phyloP scores from a whole-genome alignment of 1,140 invertebrate genomes.

The Anastrepha ludens region DNA sequence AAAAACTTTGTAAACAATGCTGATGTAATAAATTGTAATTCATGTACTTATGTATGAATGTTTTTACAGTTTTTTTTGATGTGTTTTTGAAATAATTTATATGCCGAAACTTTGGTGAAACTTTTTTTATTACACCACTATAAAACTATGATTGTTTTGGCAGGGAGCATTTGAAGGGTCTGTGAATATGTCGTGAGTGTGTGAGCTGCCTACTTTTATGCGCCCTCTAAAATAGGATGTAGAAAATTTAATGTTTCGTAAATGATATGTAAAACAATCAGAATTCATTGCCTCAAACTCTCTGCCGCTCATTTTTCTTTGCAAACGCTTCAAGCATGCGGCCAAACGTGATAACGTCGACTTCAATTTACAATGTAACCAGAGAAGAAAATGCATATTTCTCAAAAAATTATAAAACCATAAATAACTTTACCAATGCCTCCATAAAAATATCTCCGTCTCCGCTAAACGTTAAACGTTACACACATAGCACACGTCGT shows the following conservation, averaged over 20 bases:
- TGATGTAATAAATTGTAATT: neutral
- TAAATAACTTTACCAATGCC: constrained; percentile 24
- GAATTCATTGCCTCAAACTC: neutral
- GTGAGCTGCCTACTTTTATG: neutral
- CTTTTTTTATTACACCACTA: constrained; percentile 20
- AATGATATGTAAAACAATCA: constrained; percentile 44
- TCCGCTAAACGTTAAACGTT: neutral
- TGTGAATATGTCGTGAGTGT: neutral
- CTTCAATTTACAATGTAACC: constrained; percentile 35
- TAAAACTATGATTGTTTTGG: constrained; percentile 7
- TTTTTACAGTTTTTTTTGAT: neutral
- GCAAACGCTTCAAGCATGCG: neutral
- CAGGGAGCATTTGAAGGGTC: neutral
- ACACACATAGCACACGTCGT: neutral
- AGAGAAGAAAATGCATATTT: constrained; percentile 34
- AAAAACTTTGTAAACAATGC: constrained; percentile 14
- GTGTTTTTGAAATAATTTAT: neutral
- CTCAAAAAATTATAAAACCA: constrained; percentile 39
- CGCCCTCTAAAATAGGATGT: neutral
- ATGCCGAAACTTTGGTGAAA: neutral
- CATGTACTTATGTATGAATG: neutral
- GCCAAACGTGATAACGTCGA: constrained; percentile 7
- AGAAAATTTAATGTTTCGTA: constrained; percentile 38
- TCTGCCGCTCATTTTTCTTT: neutral
- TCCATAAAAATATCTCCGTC: neutral